Evolutionary conservation across 2,797 vertebrate species (phyloP).

Genomic region (Gymnodraco acuticeps): DNA sequence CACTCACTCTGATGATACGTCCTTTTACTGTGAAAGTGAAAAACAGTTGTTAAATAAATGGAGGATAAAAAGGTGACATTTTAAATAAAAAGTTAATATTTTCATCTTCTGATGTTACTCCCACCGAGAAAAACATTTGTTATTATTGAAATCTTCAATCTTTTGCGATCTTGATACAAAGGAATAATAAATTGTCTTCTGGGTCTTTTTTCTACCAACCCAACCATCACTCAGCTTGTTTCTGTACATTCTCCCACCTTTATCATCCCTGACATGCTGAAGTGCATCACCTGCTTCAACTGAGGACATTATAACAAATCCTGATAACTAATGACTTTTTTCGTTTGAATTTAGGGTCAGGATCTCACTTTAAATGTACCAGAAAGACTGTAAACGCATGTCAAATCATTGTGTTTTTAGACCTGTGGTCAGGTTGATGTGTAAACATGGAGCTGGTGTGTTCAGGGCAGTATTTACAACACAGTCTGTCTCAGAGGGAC

Average conservation of each 20-base stretch:
- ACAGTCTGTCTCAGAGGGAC: not conserved
- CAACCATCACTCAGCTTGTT: not conserved
- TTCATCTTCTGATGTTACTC: not conserved
- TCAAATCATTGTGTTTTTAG: slow-evolving; percentile 2
- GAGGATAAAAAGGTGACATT: not conserved
- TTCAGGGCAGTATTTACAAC: slow-evolving; percentile 14
- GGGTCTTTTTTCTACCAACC: not conserved
- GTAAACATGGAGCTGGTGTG: slow-evolving; percentile 11
- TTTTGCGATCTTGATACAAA: not conserved
- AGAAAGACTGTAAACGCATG: not conserved
- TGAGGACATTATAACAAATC: not conserved
- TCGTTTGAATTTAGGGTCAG: not conserved
- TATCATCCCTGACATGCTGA: not conserved
- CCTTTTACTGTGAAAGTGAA: slow-evolving; percentile 27
- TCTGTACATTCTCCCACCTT: not conserved
- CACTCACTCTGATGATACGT: slow-evolving; percentile 7
- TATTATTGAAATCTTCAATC: not conserved
- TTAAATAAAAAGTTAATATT: not conserved
- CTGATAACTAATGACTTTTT: not conserved
- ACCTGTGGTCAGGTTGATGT: not conserved
- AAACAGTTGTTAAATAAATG: slow-evolving; percentile 2
- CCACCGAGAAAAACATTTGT: not conserved
- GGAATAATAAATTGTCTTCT: not conserved
- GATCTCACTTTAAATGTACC: not conserved
- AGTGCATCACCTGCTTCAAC: not conserved